These are phyloP conservation scores for Pteromalus puparum DNA, from an alignment of 1,140 invertebrate genomes.

Conservation along the genomic window DNA sequence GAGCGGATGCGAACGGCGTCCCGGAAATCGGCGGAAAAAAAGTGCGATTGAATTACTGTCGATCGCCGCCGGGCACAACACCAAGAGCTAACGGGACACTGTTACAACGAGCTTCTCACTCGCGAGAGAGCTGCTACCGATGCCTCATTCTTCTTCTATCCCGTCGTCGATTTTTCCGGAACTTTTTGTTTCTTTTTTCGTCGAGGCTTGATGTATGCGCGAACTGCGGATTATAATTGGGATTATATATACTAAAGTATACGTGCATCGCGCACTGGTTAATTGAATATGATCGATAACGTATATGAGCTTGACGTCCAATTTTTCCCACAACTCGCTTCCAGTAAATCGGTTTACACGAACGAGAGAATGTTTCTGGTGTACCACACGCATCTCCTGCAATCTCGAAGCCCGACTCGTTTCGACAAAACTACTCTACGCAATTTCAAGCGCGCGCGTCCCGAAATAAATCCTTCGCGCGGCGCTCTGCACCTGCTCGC, in stretches of 20 bases:
- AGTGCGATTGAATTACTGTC: constrained; percentile 51
- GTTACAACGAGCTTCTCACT: not conserved
- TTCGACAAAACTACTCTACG: not conserved
- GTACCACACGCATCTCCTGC: not conserved
- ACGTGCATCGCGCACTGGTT: no score
- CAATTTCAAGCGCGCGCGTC: not conserved
- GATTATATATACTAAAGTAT: not conserved
- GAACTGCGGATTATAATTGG: not conserved
- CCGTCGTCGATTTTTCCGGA: not conserved
- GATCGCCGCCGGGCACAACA: constrained; percentile 35
- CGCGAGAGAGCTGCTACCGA: not conserved
- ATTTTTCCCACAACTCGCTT: no score
- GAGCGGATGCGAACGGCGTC: constrained; percentile 21
- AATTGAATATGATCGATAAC: not conserved
- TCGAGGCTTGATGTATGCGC: not conserved
- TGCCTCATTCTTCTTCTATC: not conserved
- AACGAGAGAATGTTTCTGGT: no score
- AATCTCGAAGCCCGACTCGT: not conserved
- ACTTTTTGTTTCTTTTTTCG: not conserved
- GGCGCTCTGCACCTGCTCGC: constrained; percentile 18
- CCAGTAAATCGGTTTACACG: no score
- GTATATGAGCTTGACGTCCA: no score
- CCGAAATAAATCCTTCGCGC: constrained; percentile 21
- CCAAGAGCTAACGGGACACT: constrained; percentile 6
- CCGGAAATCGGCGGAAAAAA: constrained; percentile 47